phyloP scores from a whole-genome alignment of 1,140 invertebrate species.

The Calycopis cecrops region DNA sequence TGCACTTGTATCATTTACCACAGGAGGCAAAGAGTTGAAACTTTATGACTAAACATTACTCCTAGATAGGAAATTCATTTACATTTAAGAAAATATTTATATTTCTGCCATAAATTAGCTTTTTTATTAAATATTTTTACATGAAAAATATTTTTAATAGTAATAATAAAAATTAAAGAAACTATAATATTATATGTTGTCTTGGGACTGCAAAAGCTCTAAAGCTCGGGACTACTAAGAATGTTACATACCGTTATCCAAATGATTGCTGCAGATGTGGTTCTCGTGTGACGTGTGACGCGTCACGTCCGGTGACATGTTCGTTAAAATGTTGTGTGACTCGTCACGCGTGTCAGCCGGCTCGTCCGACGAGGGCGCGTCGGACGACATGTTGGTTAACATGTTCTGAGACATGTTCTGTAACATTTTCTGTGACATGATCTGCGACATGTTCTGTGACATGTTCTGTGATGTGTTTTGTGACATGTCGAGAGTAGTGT shows the following conservation, averaged over 20 bases:
- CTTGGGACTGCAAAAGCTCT: too few species aligned
- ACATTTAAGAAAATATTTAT: too few species aligned
- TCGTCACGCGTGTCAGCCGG: too few species aligned
- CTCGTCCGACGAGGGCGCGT: not conserved
- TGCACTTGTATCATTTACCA: too few species aligned
- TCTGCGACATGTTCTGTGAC: not conserved
- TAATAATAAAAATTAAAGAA: too few species aligned
- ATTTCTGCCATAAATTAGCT: too few species aligned
- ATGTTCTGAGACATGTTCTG: not conserved
- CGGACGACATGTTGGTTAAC: not conserved
- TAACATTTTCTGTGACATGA: not conserved
- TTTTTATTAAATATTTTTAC: too few species aligned
- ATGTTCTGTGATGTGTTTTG: not conserved
- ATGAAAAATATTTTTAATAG: too few species aligned
- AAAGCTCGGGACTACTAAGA: too few species aligned
- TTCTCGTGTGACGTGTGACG: not conserved
- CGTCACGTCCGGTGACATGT: slow-evolving; percentile 1
- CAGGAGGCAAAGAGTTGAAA: too few species aligned
- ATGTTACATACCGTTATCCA: not conserved
- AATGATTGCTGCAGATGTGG: not conserved
- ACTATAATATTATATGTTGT: not conserved
- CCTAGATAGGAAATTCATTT: too few species aligned
- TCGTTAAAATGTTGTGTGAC: not conserved
- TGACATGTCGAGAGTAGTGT: not conserved
- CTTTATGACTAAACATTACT: too few species aligned